phyloP scores from a whole-genome alignment of 1,140 invertebrate genomes.

The Pemphigus obesinymphae region DNA sequence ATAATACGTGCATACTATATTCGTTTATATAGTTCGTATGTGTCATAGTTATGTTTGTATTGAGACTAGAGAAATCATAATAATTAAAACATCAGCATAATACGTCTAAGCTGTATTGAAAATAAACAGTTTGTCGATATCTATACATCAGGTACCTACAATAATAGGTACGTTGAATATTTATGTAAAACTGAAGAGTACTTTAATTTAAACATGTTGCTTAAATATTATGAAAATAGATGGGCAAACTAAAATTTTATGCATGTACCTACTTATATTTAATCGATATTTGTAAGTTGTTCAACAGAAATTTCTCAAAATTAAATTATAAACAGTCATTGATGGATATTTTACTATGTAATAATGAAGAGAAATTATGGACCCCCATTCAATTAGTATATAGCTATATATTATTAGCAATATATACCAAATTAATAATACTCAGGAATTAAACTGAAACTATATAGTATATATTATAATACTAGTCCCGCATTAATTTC shows the following conservation, averaged over 20 bases:
- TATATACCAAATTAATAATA: background rate
- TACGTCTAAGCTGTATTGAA: no score
- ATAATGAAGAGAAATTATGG: background rate
- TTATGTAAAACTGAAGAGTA: background rate
- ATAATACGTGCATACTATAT: no score
- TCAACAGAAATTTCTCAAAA: background rate
- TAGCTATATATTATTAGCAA: background rate
- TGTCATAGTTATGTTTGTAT: no score
- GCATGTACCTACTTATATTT: background rate
- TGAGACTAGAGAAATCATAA: no score
- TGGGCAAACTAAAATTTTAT: background rate
- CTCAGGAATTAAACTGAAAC: slow-evolving; percentile 1
- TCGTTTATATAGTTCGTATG: no score
- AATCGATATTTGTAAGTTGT: background rate
- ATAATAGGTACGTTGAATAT: background rate
- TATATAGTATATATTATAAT: background rate
- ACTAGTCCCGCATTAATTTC: background rate
- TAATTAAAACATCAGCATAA: no score
- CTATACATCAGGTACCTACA: no score
- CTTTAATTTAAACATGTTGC: no score
- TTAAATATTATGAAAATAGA: no score
- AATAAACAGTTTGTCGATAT: no score
- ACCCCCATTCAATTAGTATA: background rate
- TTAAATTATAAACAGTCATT: background rate
- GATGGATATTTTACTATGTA: background rate